These are phyloP conservation scores for Rotaria macrura DNA, from an alignment of 2,888 invertebrate species.

Conservation along the genomic window DNA sequence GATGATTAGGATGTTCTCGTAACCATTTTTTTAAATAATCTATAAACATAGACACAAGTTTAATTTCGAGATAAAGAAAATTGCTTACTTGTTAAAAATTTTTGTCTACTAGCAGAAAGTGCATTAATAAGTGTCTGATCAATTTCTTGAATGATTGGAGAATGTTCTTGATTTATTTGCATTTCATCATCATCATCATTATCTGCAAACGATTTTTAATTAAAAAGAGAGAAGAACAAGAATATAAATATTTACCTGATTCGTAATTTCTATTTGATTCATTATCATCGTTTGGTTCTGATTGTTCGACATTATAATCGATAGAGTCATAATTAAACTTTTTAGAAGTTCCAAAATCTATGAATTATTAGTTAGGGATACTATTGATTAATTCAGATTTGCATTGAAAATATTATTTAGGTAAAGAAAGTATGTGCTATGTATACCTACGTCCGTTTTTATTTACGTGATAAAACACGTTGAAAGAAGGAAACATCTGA, in stretches of 20 bases:
- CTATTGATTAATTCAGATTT: no score
- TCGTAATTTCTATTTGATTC: not conserved
- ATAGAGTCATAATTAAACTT: not conserved
- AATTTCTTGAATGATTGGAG: not conserved
- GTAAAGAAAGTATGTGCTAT: no score
- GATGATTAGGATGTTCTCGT: constrained; percentile 24
- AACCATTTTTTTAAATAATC: constrained; percentile 30
- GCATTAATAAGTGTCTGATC: not conserved
- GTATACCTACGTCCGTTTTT: no score
- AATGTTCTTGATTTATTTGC: not conserved
- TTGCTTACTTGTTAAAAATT: not conserved
- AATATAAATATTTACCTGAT: not conserved
- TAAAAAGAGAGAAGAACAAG: not conserved
- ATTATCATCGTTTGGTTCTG: not conserved
- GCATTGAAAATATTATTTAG: no score
- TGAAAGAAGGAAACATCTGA: no score
- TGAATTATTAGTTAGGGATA: not conserved
- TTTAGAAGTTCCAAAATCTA: not conserved
- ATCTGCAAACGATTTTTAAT: not conserved
- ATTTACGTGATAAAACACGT: no score
- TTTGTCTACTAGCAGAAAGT: not conserved
- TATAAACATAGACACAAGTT: not conserved
- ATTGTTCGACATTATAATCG: not conserved
- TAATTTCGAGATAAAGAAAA: not conserved
- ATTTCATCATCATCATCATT: not conserved